Evolutionary conservation across 2,113 vertebrate genomes (phyloP).

Genomic region (Rhinogobius similis): DNA sequence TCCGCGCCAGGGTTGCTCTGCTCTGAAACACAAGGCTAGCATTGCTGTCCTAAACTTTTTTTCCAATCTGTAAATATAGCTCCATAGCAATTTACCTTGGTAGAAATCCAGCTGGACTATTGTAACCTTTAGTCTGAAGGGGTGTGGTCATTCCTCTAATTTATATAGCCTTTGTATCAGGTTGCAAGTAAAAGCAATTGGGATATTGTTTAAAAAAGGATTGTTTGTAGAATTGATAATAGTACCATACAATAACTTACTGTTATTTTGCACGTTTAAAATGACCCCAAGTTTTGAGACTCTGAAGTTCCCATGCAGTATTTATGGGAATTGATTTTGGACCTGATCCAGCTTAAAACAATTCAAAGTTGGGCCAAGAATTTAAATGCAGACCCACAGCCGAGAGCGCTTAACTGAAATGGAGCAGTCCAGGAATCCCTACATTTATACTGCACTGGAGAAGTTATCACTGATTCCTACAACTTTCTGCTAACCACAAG

Average conservation of each 20-base stretch:
- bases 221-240: background rate
- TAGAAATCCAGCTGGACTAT: background rate
- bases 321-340: conserved; percentile 10
- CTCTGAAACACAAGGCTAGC: background rate
- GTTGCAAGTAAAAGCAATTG: background rate
- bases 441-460: background rate
- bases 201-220: background rate
- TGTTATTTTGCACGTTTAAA: conserved; percentile 1
- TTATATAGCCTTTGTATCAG: background rate
- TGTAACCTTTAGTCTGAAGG: background rate
- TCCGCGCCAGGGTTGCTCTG: background rate
- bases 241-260: background rate
- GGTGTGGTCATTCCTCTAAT: conserved; percentile 1
- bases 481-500: conserved; percentile 1
- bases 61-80: background rate
- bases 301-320: background rate
- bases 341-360: conserved; percentile 4
- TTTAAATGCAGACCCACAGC: background rate
- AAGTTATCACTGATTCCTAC: background rate
- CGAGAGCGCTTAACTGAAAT: background rate
- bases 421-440: background rate
- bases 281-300: background rate
- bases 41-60: background rate
- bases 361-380: conserved; percentile 5
- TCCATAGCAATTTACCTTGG: background rate